Evolutionary conservation across 2,797 vertebrate species (phyloP).

Genomic region (Selene dorsalis): DNA sequence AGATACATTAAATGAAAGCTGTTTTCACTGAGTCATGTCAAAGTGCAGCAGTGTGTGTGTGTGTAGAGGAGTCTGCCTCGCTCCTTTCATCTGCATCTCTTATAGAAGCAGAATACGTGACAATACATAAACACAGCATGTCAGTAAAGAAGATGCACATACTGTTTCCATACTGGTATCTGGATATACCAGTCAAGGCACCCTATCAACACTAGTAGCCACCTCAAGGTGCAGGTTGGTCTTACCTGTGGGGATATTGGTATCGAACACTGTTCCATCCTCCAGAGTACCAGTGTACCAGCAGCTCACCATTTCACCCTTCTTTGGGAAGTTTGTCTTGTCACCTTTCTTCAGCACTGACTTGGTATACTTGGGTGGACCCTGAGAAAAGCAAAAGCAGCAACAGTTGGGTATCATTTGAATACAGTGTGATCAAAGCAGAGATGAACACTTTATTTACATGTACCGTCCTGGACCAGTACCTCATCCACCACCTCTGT

Average conservation of each 20-base stretch:
- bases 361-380: constrained; percentile 93
- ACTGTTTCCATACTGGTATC: too few species aligned
- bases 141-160: too few species aligned
- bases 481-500: constrained; percentile 90
- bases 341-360: constrained; percentile 94
- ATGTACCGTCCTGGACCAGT: not conserved
- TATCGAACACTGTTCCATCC: constrained; percentile 97
- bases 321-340: constrained; percentile 95
- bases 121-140: too few species aligned
- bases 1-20: too few species aligned
- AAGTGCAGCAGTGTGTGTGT: too few species aligned
- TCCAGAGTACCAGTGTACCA: constrained; percentile 95
- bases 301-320: constrained; percentile 94
- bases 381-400: constrained; percentile 77
- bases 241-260: constrained; percentile 91
- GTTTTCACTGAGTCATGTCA: too few species aligned
- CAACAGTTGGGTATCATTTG: fast-evolving
- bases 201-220: too few species aligned
- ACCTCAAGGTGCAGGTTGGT: not conserved
- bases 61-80: too few species aligned
- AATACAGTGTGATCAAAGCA: not conserved
- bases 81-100: too few species aligned
- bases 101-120: too few species aligned
- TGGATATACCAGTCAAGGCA: too few species aligned
- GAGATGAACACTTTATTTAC: not conserved